Evolutionary conservation across 2,888 invertebrate species (phyloP), one percentile per base, ranked within the genome.

Genomic region (Diachrysia chrysitis): DNA sequence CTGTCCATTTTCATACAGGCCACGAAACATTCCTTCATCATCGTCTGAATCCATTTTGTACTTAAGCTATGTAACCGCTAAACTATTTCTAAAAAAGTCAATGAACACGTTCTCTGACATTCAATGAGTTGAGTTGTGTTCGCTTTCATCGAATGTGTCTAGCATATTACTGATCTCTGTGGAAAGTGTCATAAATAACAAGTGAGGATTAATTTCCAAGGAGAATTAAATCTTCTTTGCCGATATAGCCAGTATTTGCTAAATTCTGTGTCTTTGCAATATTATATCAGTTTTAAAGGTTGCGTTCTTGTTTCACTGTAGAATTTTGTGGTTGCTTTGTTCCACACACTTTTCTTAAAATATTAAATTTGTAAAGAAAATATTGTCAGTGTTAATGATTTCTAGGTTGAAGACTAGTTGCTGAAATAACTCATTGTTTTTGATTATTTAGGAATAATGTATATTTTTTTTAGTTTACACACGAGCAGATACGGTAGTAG

Each of bases 1-100:
- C 77, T 94, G 94, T 0, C 96, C 96, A 73, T 93, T 85, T 73
- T 95, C 95, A 67, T 91, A 95, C 59, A 93, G 58, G 4, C 94
- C 95, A 29, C 91, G 90, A 66, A 92, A 92, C 0, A 71, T 85
- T 35, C 87, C 90, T 72, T 93, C 94, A 0, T 94, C 94, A 0
- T 95, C 94, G 12, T 95, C 95, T 32, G 25, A 25, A 25, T 93
- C 93, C 74, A 71, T 71, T 16, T 37, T 72, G 16, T 19, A 48
- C 19, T 19, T 19, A 48, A 19, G 19, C 10, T 10, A 19, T 19
- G 48, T 48, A 48, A 48, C 48, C 16, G 16, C 17, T 7, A 19
- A 48, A 48, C 10, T 10, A 48, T 10, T 48, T 19, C 17, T 19
- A 48, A 48, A 9, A 2, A 17, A 7, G 48, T 48, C 9, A 7